Conservation (phyloP, 2,888 invertebrate species). For the Cheilosia vulpina region DNA sequence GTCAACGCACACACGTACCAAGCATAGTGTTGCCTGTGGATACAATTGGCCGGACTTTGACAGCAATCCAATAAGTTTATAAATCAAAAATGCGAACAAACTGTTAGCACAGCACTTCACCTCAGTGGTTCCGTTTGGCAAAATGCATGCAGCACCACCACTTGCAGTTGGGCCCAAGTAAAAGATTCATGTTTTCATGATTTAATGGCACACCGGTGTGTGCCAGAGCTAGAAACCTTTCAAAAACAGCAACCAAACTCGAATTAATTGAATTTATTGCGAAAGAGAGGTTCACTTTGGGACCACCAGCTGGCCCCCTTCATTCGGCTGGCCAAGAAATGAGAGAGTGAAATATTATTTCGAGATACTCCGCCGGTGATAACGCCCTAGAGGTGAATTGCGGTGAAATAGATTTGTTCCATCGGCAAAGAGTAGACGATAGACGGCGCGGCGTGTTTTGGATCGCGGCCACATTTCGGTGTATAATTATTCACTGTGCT, state of each 20-base stretch:
- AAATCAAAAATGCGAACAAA: slow-evolving; percentile 48
- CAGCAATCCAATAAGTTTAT: slow-evolving; percentile 29
- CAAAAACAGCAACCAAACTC: slow-evolving; percentile 53
- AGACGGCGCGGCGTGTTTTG: slow-evolving; percentile 21
- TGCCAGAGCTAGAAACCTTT: slow-evolving; percentile 37
- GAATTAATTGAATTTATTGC: slow-evolving; percentile 72
- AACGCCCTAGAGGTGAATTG: slow-evolving; percentile 70
- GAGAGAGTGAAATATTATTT: slow-evolving; percentile 71
- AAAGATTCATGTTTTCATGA: slow-evolving; percentile 50
- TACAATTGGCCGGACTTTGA: slow-evolving; percentile 16
- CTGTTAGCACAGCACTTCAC: not conserved
- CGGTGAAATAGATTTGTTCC: slow-evolving; percentile 70
- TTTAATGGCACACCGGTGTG: slow-evolving; percentile 25
- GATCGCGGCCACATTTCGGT: slow-evolving; percentile 46
- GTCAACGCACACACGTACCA: slow-evolving; percentile 38
- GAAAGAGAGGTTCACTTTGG: slow-evolving; percentile 26
- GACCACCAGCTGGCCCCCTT: slow-evolving; percentile 25
- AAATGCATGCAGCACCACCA: slow-evolving; percentile 3
- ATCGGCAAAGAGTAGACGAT: slow-evolving; percentile 14
- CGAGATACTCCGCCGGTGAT: slow-evolving; percentile 53
- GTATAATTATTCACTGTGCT: slow-evolving; percentile 59
- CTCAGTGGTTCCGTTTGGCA: not conserved
- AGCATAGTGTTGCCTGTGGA: not conserved
- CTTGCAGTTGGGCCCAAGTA: slow-evolving; percentile 31
- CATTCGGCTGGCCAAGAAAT: slow-evolving; percentile 36